Percentiles rank a stretch among this genome's conserved stretches.
Conservation (phyloP, 2,888 invertebrate genomes). For the Thereva unica region DNA sequence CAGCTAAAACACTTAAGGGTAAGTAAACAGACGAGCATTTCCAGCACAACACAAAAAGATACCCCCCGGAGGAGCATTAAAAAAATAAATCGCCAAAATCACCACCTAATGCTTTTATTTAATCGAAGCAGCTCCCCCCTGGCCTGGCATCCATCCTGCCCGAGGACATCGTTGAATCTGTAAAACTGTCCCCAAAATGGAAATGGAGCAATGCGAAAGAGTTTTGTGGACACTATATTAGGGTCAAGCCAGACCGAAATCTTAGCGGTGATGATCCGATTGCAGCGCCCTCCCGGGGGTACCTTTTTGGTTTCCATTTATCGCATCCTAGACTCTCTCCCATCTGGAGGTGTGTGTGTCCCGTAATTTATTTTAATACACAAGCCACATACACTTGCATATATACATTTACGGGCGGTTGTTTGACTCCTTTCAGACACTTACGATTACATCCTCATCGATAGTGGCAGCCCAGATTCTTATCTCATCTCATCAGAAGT, state of each 20-base stretch:
- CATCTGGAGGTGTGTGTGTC: too few species aligned
- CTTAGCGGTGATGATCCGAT: background rate
- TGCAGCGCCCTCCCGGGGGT: too few species aligned
- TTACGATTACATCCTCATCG: slow-evolving; percentile 56
- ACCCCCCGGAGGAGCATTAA: slow-evolving; percentile 15
- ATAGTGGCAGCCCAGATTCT: slow-evolving; percentile 53
- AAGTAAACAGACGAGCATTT: slow-evolving; percentile 36
- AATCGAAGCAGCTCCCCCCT: slow-evolving; percentile 6
- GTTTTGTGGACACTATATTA: background rate
- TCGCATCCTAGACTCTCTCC: too few species aligned
- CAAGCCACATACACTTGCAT: too few species aligned
- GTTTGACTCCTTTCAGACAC: slow-evolving; percentile 49
- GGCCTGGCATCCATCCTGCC: slow-evolving; percentile 1
- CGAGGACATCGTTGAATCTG: slow-evolving; percentile 9
- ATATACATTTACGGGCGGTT: too few species aligned
- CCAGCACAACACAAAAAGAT: slow-evolving; percentile 24
- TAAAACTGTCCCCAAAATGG: slow-evolving; percentile 17
- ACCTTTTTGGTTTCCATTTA: too few species aligned
- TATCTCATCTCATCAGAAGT: slow-evolving; percentile 46
- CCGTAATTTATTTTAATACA: too few species aligned
- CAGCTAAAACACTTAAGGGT: slow-evolving; percentile 45
- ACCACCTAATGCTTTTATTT: slow-evolving; percentile 20
- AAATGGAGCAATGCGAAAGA: slow-evolving; percentile 14
- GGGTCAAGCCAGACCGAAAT: background rate
- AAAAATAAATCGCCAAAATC: slow-evolving; percentile 33